Conservation (phyloP, 2,113 vertebrate genomes). For the Hoplias malabaricus region DNA sequence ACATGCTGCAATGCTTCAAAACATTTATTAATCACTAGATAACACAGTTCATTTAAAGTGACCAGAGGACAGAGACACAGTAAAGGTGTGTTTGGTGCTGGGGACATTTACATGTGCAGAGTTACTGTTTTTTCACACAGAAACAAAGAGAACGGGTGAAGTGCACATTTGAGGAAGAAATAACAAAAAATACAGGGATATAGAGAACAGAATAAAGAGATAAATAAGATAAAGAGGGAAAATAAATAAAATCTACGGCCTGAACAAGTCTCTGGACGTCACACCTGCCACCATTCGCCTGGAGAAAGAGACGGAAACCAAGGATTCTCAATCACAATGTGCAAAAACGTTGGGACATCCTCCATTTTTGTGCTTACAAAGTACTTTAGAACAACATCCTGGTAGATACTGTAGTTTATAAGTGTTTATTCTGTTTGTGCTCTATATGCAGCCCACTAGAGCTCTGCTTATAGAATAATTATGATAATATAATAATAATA, state of each 20-base stretch:
- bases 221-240: neutral
- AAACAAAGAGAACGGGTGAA: slow-evolving; percentile 31
- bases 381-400: slow-evolving; percentile 5
- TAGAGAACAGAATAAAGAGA: neutral
- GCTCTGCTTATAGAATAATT: no score
- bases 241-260: neutral
- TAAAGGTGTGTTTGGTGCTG: slow-evolving; percentile 52
- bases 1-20: slow-evolving; percentile 68
- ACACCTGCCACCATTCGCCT: neutral
- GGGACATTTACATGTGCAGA: slow-evolving; percentile 52
- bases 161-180: neutral
- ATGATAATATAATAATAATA: no score
- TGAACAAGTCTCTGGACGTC: slow-evolving; percentile 34
- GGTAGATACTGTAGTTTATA: slow-evolving; percentile 11
- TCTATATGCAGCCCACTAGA: neutral
- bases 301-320: slow-evolving; percentile 45
- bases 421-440: neutral
- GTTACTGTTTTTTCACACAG: slow-evolving; percentile 51
- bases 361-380: slow-evolving; percentile 42
- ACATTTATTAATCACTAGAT: slow-evolving; percentile 74
- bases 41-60: slow-evolving; percentile 51
- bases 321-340: slow-evolving; percentile 38
- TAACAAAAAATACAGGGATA: neutral
- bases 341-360: slow-evolving; percentile 44
- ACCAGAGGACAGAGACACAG: slow-evolving; percentile 62